Base-by-base conservation (phyloP, 2,797 vertebrate species). In the Propithecus deckenii region DNA sequence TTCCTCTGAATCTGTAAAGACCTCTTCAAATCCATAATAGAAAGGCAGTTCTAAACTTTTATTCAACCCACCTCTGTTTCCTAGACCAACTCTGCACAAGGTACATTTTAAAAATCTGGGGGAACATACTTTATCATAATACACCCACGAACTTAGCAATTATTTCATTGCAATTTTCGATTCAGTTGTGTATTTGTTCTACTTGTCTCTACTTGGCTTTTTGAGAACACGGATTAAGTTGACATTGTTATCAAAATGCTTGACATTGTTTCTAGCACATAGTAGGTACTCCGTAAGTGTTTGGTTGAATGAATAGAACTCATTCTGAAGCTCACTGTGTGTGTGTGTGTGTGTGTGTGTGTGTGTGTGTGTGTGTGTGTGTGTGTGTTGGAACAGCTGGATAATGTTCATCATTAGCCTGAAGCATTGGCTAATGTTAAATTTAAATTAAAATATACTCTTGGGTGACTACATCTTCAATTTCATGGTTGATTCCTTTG, bases 401-500 rank as follows among this genome's bases (percentile, higher is more conserved):
- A 71, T 97, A 92, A 96, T 93, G 78, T 86, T 97, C 71, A 86
- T 86, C 89, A 80, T 75, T 94, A 96, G 90, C 92, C 96, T n/a
- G 69, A 90, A 94, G 86, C 74, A 94, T 48, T 90, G 35, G 81
- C 41, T 97, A 96, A 97, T 91, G 92, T 88, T 97, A 95, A 96
- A 97, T 94, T 95, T 94, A 97, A 97, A 97, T 97, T 97, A 97
- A 98, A 97, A 97, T 96, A 96, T 13, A 94, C 91, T 94, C 81
- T 93, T 96, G 96, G 92, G 91, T 97, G 94, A 91, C 81, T 97
- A 85, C 80, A 72, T 97, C 96, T 97, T 97, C 96, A 97, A 97
- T 97, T 97, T 97, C 96, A 97, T 96, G 97, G 91, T 97, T 94
- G 83, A 97, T 97, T 97, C 94, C 74, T 97, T 97, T 95, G 96